A percentile compares a stretch with the other conserved stretches of the same genome.
Conservation (phyloP, 1,140 invertebrate species). For the Tribolium madens region DNA sequence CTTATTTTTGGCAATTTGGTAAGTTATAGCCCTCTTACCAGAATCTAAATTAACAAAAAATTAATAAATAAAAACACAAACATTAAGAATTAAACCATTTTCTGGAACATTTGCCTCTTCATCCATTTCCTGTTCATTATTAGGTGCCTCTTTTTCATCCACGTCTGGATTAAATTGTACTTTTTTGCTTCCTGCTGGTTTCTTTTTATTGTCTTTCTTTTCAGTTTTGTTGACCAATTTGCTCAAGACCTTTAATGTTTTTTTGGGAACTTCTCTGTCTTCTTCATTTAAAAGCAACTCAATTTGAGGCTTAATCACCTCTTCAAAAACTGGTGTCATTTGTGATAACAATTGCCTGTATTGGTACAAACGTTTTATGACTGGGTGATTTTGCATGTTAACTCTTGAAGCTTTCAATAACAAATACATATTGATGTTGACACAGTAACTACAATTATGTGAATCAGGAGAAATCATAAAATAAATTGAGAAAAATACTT, state of each 20-base stretch:
- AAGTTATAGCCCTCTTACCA: slow-evolving; percentile 87
- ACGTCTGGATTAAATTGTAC: slow-evolving; percentile 56
- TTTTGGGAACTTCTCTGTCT: slow-evolving; percentile 43
- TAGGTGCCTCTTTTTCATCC: slow-evolving; percentile 62
- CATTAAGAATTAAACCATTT: slow-evolving; percentile 54
- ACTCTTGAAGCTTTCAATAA: slow-evolving; percentile 81
- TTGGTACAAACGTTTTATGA: slow-evolving; percentile 85
- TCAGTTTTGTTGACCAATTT: slow-evolving; percentile 56
- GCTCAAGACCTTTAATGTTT: slow-evolving; percentile 63
- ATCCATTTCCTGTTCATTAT: slow-evolving; percentile 57
- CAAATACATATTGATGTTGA: slow-evolving; percentile 89
- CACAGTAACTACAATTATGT: slow-evolving; percentile 76
- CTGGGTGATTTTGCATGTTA: slow-evolving; percentile 83
- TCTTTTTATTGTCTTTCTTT: slow-evolving; percentile 59
- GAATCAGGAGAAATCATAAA: slow-evolving; percentile 33
- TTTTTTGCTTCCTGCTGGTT: slow-evolving; percentile 65
- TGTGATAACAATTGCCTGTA: slow-evolving; percentile 82
- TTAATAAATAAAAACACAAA: background rate
- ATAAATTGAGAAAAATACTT: slow-evolving; percentile 69
- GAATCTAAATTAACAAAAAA: slow-evolving; percentile 52
- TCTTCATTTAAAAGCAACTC: slow-evolving; percentile 63
- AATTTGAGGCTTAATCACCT: slow-evolving; percentile 75
- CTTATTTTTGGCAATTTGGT: slow-evolving; percentile 95
- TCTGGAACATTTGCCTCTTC: slow-evolving; percentile 46
- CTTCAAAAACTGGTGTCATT: slow-evolving; percentile 76